Evolutionary conservation across 1,140 invertebrate genomes (phyloP), one percentile per base, ranked within the genome.

Genomic region (Ganaspis sp.): DNA sequence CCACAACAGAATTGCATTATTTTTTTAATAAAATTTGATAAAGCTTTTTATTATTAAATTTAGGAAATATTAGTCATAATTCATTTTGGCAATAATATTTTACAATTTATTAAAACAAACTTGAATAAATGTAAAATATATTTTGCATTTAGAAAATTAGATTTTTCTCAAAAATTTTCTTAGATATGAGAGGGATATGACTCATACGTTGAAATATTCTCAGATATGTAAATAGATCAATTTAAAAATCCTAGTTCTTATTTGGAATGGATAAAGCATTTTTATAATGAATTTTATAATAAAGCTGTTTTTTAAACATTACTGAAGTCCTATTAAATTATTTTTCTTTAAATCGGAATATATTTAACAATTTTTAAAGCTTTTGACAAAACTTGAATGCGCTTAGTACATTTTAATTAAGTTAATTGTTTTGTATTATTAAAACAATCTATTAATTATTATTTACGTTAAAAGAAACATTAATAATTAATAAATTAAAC

Each of bases 151-250:
- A 64, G 23, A 64, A 64, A 64, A 64, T 64, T 64, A 26, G 21
- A 64, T 64, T 64, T 64, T 64, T 29, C 4, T 64, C 54, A 12
- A 64, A 64, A 76, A 15, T 45, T 45, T 45, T 45, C 4, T 45
- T 45, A 64, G 80, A 85, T 85, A 84, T 83, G 85, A 79, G 81
- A 83, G 76, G 78, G 83, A 85, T 85, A 85, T 83, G 84, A 86
- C 72, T 85, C 75, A 80, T 34, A 77, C 69, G 83, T 58, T 26
- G 12, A 29, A 64, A 26, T 58, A 42, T 38, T 9, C 26, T 23
- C 49, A 74, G 74, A 78, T 71, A 73, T 74, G 19, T 72, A 58
- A 37, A 74, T 74, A 64, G n/a, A 58, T 64, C 21, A 23, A 64
- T 64, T 64, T 26, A 26, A 26, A 26, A 26, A 15, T 64, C 21